Evolutionary conservation across 1,140 invertebrate species (phyloP), one percentile per base, ranked within the genome.

Genomic region (Acromyrmex heyeri): DNA sequence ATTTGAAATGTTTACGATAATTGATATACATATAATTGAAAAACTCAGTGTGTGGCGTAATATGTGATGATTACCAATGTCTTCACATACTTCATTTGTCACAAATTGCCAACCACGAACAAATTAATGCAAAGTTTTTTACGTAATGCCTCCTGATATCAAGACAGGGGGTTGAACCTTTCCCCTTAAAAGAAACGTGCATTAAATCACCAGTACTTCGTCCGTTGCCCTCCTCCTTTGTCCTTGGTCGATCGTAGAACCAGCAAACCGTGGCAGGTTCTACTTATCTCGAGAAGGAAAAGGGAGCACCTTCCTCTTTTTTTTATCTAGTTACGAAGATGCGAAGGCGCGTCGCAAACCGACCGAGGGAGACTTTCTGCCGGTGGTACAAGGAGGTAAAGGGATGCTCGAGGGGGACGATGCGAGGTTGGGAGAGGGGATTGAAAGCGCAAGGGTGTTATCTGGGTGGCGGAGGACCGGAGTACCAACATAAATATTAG

Each of bases 401-500:
- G 69, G 65, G 73, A 86, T 59, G 38, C 70, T 30, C 67, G 57
- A 10, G 27, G 81, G 44, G 67, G 64, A 79, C 64, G 76, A 24
- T 14, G 59, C 16, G 53, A 55, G 61, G 50, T 53, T 85, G 53
- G 86, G 72, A 79, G 69, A 70, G 90, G 79, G 88, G 89, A 88
- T 86, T 86, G 90, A 87, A 91, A 91, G 91, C 86, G 92, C 86
- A 88, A 93, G 92, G 93, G 94, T 95, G 94, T 95, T 95, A 95
- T 95, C 94, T 95, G 94, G 92, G 91, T 92, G 93, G 92, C 92
- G 92, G 93, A 92, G 91, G 92, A 95, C 92, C 94, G 93, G 65
- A 94, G 94, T 93, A 93, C 91, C 93, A 94, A 91, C 95, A 95
- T 95, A 95, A 95, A 95, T 95, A 95, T 95, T 95, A 95, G 95